Base-by-base conservation (phyloP, 1,140 invertebrate genomes). In the Uloborus diversus region DNA sequence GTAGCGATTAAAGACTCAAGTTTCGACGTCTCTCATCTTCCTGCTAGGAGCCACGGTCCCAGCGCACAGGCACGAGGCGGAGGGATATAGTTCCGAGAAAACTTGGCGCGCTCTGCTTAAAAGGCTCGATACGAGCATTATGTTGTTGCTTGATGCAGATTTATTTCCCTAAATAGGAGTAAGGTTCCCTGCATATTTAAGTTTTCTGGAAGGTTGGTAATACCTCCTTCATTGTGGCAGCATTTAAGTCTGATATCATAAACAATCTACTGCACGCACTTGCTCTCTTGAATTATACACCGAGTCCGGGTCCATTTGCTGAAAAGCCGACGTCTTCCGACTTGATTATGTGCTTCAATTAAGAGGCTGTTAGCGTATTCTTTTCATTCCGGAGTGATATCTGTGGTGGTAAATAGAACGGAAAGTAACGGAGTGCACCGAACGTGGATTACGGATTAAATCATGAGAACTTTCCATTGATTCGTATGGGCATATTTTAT, bases 1-100 rank as follows among this genome's bases (percentile, higher is more conserved):
- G 61, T n/a, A 66, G 51, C 73, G 73, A 78, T 78, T 78, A 78
- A 78, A 78, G 73, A 78, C 73, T 78, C 73, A 65, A 78, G 73
- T 78, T 78, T 78, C 73, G 61, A 66, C 61, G 49, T 65, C 37
- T 78, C 62, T 35, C 42, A 33, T 42, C 57, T 35, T 59, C 71
- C 57, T 62, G 56, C 33, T n/a, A 35, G 57, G 33, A 33, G 53
- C 69, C 37, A 28, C 17, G 56, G 71, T 75, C 73, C 61, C 73
- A 66, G 33, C 35, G 37, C 71, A 37, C 28, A 51, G 59, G 68
- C 28, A 35, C 17, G 68, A 28, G 30, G 53, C 69, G 69, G 57
- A 73, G 57, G 71, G 71, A 75, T 65, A 78, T 57, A 78, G 61
- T 78, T 66, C 71, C 71, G 37, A 51, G 71, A 75, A 75, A 75